Evolutionary conservation across 2,888 invertebrate genomes (phyloP).

Genomic region (Melipona bicolor): DNA sequence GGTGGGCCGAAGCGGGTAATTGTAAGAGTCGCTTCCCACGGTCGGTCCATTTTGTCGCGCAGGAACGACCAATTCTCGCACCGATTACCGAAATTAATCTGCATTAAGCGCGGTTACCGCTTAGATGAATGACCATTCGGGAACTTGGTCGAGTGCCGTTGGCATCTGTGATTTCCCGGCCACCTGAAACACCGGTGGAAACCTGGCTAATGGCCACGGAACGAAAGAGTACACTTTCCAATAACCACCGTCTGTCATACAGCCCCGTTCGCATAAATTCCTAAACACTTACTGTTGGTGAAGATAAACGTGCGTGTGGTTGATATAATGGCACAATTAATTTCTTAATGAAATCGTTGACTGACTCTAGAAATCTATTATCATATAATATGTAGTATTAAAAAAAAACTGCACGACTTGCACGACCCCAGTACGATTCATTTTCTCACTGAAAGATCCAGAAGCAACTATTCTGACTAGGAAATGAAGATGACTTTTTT

Average conservation of each 20-base stretch:
- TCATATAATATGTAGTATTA: no score
- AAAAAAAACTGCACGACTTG: no score
- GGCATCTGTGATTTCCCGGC: slow-evolving; percentile 13
- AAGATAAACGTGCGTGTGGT: no score
- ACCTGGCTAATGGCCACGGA: slow-evolving; percentile 1
- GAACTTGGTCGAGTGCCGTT: slow-evolving; percentile 20
- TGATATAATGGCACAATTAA: no score
- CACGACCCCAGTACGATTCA: no score
- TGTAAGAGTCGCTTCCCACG: neutral
- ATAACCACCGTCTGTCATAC: slow-evolving; percentile 15
- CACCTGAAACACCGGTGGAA: neutral
- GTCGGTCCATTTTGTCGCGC: slow-evolving; percentile 18
- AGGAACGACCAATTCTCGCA: slow-evolving; percentile 27
- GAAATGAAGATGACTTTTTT: no score
- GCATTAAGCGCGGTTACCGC: slow-evolving; percentile 15
- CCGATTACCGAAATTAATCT: slow-evolving; percentile 31
- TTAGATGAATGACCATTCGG: slow-evolving; percentile 15
- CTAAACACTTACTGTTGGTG: no score
- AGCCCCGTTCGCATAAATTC: no score
- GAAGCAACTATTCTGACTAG: no score
- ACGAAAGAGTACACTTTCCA: slow-evolving; percentile 13
- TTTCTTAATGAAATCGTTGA: no score
- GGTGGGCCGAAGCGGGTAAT: neutral
- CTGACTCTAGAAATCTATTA: no score
- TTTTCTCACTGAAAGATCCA: no score